Conservation (phyloP, 2,888 invertebrate genomes). For the Sinhomidia bicolor region DNA sequence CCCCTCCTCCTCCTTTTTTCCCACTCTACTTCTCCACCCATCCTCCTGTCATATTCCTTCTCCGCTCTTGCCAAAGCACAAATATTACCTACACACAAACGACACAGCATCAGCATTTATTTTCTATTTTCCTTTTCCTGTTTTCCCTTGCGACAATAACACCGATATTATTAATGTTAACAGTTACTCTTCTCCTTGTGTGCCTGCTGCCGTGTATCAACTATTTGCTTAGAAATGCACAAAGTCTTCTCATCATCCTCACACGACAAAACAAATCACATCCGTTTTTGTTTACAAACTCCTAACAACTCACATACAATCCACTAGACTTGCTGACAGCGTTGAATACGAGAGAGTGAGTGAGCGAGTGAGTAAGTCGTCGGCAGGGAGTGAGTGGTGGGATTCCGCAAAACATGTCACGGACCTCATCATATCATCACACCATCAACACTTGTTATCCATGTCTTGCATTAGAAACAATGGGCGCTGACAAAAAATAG, state of each 20-base stretch:
- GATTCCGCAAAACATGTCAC: slow-evolving; percentile 44
- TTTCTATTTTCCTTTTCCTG: too few species aligned
- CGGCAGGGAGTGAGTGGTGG: neutral
- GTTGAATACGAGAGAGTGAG: neutral
- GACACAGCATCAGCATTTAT: slow-evolving; percentile 13
- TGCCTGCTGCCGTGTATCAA: neutral
- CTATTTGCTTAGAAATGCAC: slow-evolving; percentile 3
- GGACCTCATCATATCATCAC: slow-evolving; percentile 27
- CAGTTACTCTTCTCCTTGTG: neutral
- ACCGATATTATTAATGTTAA: slow-evolving; percentile 12
- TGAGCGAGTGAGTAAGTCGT: too few species aligned
- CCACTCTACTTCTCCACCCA: neutral
- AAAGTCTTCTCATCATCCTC: slow-evolving; percentile 7
- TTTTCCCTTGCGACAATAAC: slow-evolving; percentile 40
- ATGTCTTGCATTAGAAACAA: neutral
- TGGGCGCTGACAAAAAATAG: neutral
- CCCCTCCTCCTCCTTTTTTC: neutral
- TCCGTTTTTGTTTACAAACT: slow-evolving; percentile 38
- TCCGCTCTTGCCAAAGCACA: slow-evolving; percentile 40
- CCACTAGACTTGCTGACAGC: slow-evolving; percentile 28
- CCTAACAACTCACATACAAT: slow-evolving; percentile 14
- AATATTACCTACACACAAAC: slow-evolving; percentile 28
- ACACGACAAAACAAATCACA: slow-evolving; percentile 35
- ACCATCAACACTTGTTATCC: slow-evolving; percentile 3
- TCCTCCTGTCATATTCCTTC: slow-evolving; percentile 14